phyloP scores from a whole-genome alignment of 2,888 invertebrate genomes.

The Empis stercorea region DNA sequence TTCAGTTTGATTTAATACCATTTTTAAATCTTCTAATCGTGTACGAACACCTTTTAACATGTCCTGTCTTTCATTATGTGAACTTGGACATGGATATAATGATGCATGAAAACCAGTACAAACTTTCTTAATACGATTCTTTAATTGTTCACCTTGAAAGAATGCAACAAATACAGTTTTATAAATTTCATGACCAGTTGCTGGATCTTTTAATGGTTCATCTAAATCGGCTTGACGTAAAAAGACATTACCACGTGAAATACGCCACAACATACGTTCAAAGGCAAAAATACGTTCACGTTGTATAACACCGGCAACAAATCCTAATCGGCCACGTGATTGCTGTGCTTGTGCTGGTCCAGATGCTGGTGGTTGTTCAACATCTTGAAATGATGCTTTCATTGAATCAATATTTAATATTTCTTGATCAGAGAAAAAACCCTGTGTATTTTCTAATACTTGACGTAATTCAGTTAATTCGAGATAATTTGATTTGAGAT shows the following conservation, averaged over 20 bases:
- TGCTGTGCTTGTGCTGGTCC: not conserved
- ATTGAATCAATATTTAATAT: constrained; percentile 31
- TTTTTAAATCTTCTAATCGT: constrained; percentile 65
- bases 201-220: constrained; percentile 58
- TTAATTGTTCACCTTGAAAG: constrained; percentile 76
- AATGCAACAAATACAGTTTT: constrained; percentile 74
- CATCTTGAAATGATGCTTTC: constrained; percentile 39
- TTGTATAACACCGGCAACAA: constrained; percentile 75
- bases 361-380: constrained; percentile 9
- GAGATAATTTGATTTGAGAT: constrained; percentile 82
- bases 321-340: constrained; percentile 41
- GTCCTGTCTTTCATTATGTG: constrained; percentile 60
- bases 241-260: constrained; percentile 76
- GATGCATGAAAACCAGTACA: constrained; percentile 79
- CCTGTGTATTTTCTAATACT: constrained; percentile 85
- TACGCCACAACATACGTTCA: constrained; percentile 79
- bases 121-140: constrained; percentile 74
- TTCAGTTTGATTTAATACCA: constrained; percentile 66
- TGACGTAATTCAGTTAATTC: constrained; percentile 87
- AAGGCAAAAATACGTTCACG: constrained; percentile 70
- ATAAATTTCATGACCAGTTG: constrained; percentile 51
- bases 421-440: constrained; percentile 36
- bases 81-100: constrained; percentile 75
- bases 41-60: constrained; percentile 74
- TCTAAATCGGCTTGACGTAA: constrained; percentile 65